phyloP scores from a whole-genome alignment of 2,113 vertebrate genomes.

The Dermatemys mawii region DNA sequence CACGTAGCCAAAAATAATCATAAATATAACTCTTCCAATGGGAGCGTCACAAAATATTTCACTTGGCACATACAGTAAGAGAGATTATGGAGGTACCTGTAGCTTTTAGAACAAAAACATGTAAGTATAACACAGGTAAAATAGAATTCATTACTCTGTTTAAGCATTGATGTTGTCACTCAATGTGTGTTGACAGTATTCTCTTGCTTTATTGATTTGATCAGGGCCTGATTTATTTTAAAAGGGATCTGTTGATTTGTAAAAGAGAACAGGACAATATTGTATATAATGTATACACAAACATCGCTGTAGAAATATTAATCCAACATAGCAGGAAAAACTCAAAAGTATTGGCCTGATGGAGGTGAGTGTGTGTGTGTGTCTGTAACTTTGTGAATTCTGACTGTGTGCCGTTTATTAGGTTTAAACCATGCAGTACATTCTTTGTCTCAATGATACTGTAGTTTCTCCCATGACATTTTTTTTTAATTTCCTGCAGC shows the following conservation, averaged over 20 bases:
- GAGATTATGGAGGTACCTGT: constrained; percentile 76
- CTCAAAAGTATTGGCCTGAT: constrained; percentile 80
- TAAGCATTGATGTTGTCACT: constrained; percentile 77
- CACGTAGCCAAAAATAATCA: constrained; percentile 67
- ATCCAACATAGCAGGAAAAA: constrained; percentile 84
- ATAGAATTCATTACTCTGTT: constrained; percentile 79
- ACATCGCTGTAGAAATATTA: constrained; percentile 90
- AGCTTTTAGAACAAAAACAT: constrained; percentile 76
- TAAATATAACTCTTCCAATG: constrained; percentile 54
- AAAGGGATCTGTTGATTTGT: constrained; percentile 80
- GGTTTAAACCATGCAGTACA: constrained; percentile 84
- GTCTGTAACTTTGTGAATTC: constrained; percentile 85
- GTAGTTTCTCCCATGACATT: constrained; percentile 80
- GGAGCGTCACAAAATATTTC: constrained; percentile 70
- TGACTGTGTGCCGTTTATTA: constrained; percentile 84
- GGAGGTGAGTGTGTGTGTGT: constrained; percentile 85
- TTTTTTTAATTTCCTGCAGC: constrained; percentile 78
- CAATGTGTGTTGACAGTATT: constrained; percentile 84
- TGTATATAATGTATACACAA: constrained; percentile 92
- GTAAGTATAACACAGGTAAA: constrained; percentile 79
- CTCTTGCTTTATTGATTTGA: constrained; percentile 81
- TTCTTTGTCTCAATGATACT: constrained; percentile 82
- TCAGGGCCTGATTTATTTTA: constrained; percentile 80
- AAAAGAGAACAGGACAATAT: constrained; percentile 79
- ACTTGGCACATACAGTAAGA: constrained; percentile 69